Evolutionary conservation across 2,113 vertebrate species (phyloP), one percentile per base, ranked within the genome.

Genomic region (Balaenoptera acutorostrata): DNA sequence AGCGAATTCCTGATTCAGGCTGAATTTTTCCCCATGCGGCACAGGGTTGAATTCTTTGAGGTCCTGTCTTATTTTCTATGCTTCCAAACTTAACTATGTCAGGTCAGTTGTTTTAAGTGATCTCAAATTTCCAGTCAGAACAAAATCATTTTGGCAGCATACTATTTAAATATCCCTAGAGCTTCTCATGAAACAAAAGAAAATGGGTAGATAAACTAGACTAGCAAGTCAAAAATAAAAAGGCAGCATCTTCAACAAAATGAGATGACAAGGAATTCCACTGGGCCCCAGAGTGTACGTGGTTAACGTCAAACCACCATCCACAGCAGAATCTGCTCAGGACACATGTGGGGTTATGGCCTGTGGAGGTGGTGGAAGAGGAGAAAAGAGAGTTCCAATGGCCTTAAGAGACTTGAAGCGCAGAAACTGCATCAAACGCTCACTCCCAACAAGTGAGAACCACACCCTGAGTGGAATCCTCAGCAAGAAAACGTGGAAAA

Each of bases 71-170:
- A 46, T 83, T 71, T 92, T 41, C 39, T 13, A 66, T 31, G 29
- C 20, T 83, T 93, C 21, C 59, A 84, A 55, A 96, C 17, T 55
- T 75, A 78, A 74, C 61, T 25, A 5, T 89, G 41, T 95, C 41
- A 64, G 61, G 80, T 71, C 20, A 93, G 59, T 61, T 27, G 90
- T 86, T n/a, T 36, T 82, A 87, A 68, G 9, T 68, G 39, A 90
- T 29, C 74, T 74, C 33, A 71, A 82, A 88, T 29, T 74, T 82
- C 25, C 68, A 93, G 57, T 12, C 49, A 52, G 68, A 88, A 83
- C 25, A 78, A 88, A 91, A 46, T 80, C 14, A 80, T 93, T 68
- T 52, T 63, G 46, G 20, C n/a, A 96, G 15, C 14, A 27, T n/a
- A 55, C 59, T 95, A 0, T 69, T 80, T 68, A 61, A 96, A 59